phyloP scores from a whole-genome alignment of 2,113 vertebrate genomes.

The Eudyptes chrysolophus region DNA sequence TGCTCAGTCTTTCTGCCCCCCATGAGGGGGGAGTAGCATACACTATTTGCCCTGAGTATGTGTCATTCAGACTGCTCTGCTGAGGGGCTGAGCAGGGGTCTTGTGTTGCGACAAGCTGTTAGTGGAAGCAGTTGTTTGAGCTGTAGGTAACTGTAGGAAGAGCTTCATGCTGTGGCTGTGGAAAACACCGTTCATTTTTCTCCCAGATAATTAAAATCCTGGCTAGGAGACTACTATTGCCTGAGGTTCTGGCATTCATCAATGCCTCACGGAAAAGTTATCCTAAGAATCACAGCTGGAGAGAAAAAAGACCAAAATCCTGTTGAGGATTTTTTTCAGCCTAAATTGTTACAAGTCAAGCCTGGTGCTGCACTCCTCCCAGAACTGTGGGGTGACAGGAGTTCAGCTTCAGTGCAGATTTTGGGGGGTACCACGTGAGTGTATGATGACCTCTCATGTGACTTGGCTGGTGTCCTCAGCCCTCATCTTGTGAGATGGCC shows the following conservation, averaged over 20 bases:
- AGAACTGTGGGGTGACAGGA: not conserved
- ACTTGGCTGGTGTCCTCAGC: not conserved
- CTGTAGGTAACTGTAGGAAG: not conserved
- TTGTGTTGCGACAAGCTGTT: not conserved
- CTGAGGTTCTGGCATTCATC: not conserved
- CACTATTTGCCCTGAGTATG: accelerated
- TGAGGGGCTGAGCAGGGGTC: not conserved
- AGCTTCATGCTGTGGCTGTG: not conserved
- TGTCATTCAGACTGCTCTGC: not conserved
- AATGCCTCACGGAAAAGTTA: not conserved
- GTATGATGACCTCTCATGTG: not conserved
- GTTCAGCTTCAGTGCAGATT: not conserved
- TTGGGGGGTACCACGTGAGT: accelerated
- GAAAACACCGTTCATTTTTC: not conserved
- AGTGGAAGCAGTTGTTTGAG: not conserved
- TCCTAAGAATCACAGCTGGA: not conserved
- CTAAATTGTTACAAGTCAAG: not conserved
- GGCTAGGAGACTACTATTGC: not conserved
- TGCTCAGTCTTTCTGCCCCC: not conserved
- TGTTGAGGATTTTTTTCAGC: not conserved
- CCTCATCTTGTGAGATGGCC: not conserved
- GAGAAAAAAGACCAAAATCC: not conserved
- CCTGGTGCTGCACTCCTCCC: not conserved
- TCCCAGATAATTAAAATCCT: not conserved
- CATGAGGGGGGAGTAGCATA: not conserved